Conservation (phyloP, 2,888 invertebrate genomes). For the Ichneumon xanthorius region DNA sequence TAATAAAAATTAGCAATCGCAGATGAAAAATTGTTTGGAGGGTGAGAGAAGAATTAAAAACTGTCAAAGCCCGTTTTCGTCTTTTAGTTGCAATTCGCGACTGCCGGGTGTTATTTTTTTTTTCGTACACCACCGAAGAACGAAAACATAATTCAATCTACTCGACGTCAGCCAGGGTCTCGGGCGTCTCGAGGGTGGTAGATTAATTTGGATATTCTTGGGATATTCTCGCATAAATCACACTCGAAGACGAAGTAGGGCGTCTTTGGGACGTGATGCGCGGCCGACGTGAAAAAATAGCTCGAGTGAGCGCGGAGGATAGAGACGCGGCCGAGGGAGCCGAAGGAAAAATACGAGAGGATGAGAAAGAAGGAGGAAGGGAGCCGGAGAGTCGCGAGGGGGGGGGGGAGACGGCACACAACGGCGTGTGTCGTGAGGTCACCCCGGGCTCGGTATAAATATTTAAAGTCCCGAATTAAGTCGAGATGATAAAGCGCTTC, state of each 20-base stretch:
- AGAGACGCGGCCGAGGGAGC: slow-evolving; percentile 52
- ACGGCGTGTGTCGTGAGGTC: slow-evolving; percentile 79
- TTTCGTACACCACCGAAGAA: slow-evolving; percentile 25
- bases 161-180: slow-evolving; percentile 44
- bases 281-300: slow-evolving; percentile 72
- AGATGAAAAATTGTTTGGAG: slow-evolving; percentile 3
- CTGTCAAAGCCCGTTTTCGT: slow-evolving; percentile 22
- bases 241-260: slow-evolving; percentile 65
- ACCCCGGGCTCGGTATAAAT: slow-evolving; percentile 81
- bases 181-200: slow-evolving; percentile 62
- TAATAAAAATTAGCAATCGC: background rate
- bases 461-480: slow-evolving; percentile 83
- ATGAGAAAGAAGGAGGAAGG: slow-evolving; percentile 22
- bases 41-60: background rate
- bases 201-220: slow-evolving; percentile 72
- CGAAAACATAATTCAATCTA: slow-evolving; percentile 62
- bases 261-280: slow-evolving; percentile 65
- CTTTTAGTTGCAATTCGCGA: slow-evolving; percentile 8
- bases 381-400: background rate
- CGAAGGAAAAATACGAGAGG: slow-evolving; percentile 17
- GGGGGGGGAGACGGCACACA: slow-evolving; percentile 21
- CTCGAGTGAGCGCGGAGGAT: slow-evolving; percentile 62
- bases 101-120: slow-evolving; percentile 3
- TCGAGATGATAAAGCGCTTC: slow-evolving; percentile 82
- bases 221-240: slow-evolving; percentile 70